Base-by-base conservation (phyloP, 2,888 invertebrate species). In the Ormyrus pomaceus region DNA sequence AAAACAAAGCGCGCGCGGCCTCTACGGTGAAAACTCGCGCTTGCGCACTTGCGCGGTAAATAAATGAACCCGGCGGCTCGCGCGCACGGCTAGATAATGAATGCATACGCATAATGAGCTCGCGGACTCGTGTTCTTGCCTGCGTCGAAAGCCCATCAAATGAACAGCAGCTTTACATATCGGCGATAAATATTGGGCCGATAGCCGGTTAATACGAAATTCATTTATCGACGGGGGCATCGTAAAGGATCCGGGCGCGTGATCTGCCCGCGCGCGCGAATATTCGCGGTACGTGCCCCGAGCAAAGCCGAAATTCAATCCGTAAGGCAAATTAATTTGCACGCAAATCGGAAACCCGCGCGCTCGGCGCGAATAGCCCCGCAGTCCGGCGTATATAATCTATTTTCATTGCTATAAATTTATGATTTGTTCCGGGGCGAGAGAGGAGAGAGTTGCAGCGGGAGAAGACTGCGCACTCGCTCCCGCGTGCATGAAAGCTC, bases 291-390 rank as follows among this genome's bases (percentile, higher is more conserved):
- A 34, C 34, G 34, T 34, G 10, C 53, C 53, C 66, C 9, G 59
- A 74, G 11, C 55, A 34, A 34, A 34, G 53, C 53, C 77, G 64
- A 79, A 75, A 79, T 74, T 75, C 74, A 74, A 79, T 74, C 65
- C 74, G 70, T 70, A 59, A 50, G 69, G 70, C 70, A 75, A 79
- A 79, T 79, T 79, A 79, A 74, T 79, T 79, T 65, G 59, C 79
- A 55, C 73, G 74, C 59, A 69, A 69, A 79, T 79, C 56, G 71
- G 56, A 70, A 61, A 48, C 58, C 51, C 66, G 19, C 66, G 19
- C 34, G 9, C n/a, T 48, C 50, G 61, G 34, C 70, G 70, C 62
- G 34, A 70, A 68, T 76, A 45, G 53, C 9, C 53, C 53, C 53
- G 51, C 6, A 2, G 65, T 50, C 10, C 45, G 19, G 72, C 53